Evolutionary conservation across 1,140 invertebrate genomes (phyloP).

Genomic region (Ganaspis sp.): DNA sequence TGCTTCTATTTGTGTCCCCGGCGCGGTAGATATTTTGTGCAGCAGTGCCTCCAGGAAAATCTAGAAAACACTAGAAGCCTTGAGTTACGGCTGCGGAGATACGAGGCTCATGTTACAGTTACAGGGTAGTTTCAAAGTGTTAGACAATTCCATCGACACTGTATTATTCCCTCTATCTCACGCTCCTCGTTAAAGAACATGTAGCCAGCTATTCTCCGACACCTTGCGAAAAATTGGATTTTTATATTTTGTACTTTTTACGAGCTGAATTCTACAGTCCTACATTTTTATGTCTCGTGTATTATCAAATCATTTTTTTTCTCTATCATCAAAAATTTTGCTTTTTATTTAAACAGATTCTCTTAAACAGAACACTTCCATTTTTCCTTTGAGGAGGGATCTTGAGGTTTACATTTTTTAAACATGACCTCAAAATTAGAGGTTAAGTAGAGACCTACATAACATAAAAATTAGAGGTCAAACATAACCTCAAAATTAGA

Average conservation of each 20-base stretch:
- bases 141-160: conserved; percentile 3
- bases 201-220: background rate
- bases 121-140: conserved; percentile 15
- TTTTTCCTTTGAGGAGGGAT: no score
- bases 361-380: no score
- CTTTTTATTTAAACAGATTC: no score
- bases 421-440: no score
- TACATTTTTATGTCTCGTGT: no score
- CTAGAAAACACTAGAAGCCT: conserved; percentile 18
- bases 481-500: no score
- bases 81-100: background rate
- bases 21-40: background rate
- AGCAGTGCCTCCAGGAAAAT: conserved; percentile 12
- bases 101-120: conserved; percentile 16
- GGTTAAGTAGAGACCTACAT: no score
- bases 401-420: no score
- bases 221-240: background rate
- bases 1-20: background rate
- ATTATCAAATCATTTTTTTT: no score
- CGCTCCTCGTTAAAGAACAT: background rate
- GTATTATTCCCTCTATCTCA: background rate
- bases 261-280: no score
- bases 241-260: background rate
- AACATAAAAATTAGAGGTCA: no score
- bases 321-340: no score